These are phyloP conservation scores for western clawed frog (Xenopus tropicalis) DNA, from an alignment of 2,113 vertebrate species.

Conservation along the genomic window DNA sequence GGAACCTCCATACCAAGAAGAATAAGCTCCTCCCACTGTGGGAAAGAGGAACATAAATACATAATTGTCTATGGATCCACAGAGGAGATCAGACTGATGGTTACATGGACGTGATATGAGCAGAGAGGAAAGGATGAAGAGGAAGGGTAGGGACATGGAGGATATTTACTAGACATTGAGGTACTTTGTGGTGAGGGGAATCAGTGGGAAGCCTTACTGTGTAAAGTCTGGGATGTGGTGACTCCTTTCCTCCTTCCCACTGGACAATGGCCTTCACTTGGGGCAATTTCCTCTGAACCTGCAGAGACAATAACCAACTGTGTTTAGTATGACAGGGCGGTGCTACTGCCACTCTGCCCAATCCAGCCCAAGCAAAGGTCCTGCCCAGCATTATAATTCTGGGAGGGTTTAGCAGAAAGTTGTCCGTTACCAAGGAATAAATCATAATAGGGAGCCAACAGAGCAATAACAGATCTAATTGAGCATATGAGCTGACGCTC, in stretches of 20 bases:
- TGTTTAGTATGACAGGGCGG: not conserved
- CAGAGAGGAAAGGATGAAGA: not conserved
- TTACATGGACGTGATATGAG: not conserved
- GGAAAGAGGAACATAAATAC: not conserved
- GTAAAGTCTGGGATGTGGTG: not conserved
- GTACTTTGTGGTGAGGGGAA: too few relatives aligned
- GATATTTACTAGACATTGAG: not conserved
- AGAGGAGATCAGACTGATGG: not conserved
- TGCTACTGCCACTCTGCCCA: not conserved
- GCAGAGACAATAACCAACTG: not conserved
- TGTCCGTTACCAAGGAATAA: too few relatives aligned
- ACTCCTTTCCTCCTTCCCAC: constrained; percentile 10
- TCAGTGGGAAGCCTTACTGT: constrained; percentile 11
- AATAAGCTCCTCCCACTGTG: constrained; percentile 73
- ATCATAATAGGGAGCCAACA: too few relatives aligned
- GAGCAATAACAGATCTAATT: too few relatives aligned
- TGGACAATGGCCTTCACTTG: constrained; percentile 31
- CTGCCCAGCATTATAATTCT: too few relatives aligned
- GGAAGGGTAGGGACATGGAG: not conserved
- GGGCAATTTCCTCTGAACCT: constrained; percentile 1
- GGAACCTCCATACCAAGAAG: constrained; percentile 58
- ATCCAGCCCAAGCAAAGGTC: too few relatives aligned
- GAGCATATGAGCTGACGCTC: too few relatives aligned
- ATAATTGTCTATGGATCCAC: not conserved
- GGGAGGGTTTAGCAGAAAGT: too few relatives aligned